These are phyloP conservation scores for Acleris emargana DNA, from an alignment of 2,888 invertebrate species.

Conservation along the genomic window DNA sequence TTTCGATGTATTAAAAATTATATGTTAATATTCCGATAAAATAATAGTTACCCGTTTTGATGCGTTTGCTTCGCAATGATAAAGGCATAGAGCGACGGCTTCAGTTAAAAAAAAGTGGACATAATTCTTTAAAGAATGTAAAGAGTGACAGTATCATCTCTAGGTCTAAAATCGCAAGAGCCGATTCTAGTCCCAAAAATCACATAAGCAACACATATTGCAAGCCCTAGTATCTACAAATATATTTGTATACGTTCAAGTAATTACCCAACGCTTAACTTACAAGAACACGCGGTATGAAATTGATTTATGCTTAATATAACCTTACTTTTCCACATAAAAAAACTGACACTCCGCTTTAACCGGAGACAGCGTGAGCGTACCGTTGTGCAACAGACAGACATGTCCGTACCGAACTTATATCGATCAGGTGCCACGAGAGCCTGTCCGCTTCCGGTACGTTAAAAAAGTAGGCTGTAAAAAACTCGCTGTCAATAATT, in stretches of 20 bases:
- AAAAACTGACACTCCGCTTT: neutral
- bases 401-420: constrained; percentile 57
- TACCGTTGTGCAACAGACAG: constrained; percentile 72
- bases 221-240: neutral
- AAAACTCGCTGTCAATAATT: constrained; percentile 19
- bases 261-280: neutral
- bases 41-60: neutral
- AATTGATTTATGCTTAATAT: too few relatives aligned
- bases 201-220: neutral
- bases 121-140: too few relatives aligned
- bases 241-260: neutral
- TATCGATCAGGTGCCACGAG: constrained; percentile 68
- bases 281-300: too few relatives aligned
- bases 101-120: too few relatives aligned
- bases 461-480: constrained; percentile 32
- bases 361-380: constrained; percentile 46
- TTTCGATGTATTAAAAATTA: too few relatives aligned
- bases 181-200: neutral
- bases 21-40: too few relatives aligned
- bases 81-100: neutral
- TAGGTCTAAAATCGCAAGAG: neutral
- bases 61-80: constrained; percentile 21
- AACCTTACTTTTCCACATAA: too few relatives aligned
- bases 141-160: neutral
- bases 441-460: constrained; percentile 61